Percentiles rank a stretch among this genome's conserved stretches.
Conservation (phyloP, 2,113 vertebrate species). For the Gallinago jamesoni region DNA sequence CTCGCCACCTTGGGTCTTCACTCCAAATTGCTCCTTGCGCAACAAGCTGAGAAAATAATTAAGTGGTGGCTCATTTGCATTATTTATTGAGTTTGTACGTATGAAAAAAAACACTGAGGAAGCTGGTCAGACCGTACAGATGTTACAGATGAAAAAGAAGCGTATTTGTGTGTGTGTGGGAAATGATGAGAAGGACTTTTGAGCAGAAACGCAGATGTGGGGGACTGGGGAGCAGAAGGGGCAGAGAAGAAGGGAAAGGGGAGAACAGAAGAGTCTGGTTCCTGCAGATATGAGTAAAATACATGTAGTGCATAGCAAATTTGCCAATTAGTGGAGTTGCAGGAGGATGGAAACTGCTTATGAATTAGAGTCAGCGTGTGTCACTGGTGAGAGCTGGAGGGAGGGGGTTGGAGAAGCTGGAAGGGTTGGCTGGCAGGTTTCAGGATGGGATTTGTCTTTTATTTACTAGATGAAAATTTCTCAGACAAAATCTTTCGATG, state of each 20-base stretch:
- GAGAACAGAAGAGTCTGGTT: background rate
- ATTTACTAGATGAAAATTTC: background rate
- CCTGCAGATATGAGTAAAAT: background rate
- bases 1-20: background rate
- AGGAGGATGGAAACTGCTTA: background rate
- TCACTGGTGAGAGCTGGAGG: background rate
- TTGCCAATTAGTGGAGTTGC: background rate
- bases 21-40: constrained; percentile 26
- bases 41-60: constrained; percentile 60
- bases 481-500: background rate
- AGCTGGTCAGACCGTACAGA: background rate
- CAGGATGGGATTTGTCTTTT: background rate
- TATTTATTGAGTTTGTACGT: constrained; percentile 30
- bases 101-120: background rate
- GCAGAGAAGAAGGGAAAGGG: background rate
- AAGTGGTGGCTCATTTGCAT: constrained; percentile 54
- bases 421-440: background rate
- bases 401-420: background rate
- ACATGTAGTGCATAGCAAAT: background rate
- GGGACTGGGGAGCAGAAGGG: background rate
- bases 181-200: background rate
- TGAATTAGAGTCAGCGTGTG: background rate
- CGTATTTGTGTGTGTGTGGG: fast-evolving
- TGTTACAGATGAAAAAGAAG: background rate
- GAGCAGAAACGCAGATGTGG: background rate